phyloP scores from a whole-genome alignment of 2,797 vertebrate species.

The Sphenopsis melanotis region DNA sequence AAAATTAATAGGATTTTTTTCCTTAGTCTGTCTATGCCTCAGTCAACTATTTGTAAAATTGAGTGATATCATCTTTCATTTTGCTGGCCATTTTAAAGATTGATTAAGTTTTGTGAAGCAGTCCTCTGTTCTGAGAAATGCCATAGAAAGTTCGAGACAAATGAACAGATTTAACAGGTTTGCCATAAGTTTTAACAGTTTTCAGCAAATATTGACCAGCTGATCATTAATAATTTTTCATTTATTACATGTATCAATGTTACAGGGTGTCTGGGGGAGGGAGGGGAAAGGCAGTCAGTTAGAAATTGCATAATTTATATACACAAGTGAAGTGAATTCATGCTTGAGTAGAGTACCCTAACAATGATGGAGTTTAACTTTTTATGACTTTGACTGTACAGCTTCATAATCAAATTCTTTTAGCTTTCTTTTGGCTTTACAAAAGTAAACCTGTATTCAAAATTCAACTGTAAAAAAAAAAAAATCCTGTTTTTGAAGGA shows the following conservation, averaged over 20 bases:
- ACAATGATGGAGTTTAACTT: not conserved
- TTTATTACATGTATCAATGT: not conserved
- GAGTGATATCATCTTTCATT: constrained; percentile 39
- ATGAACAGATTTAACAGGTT: not conserved
- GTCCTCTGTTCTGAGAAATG: not conserved
- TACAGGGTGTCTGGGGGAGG: not conserved
- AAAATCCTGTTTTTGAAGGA: not conserved
- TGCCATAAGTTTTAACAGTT: not conserved
- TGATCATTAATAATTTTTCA: not conserved
- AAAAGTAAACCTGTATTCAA: not conserved
- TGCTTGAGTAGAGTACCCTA: not conserved
- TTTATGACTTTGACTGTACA: not conserved
- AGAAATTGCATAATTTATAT: not conserved
- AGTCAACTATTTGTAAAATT: not conserved
- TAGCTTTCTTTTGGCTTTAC: not conserved
- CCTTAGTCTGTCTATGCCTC: not conserved
- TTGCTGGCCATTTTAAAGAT: constrained; percentile 9
- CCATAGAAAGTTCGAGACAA: not conserved
- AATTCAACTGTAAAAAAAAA: not conserved
- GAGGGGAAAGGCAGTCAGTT: not conserved
- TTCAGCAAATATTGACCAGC: not conserved
- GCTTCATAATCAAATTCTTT: not conserved
- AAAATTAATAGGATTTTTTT: constrained; percentile 39
- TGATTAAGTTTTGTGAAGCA: constrained; percentile 11
- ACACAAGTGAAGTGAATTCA: not conserved